Percentiles rank a stretch among this genome's conserved stretches.
Evolutionary conservation across 2,888 invertebrate species (phyloP).

Genomic region (Polietes domitor): DNA sequence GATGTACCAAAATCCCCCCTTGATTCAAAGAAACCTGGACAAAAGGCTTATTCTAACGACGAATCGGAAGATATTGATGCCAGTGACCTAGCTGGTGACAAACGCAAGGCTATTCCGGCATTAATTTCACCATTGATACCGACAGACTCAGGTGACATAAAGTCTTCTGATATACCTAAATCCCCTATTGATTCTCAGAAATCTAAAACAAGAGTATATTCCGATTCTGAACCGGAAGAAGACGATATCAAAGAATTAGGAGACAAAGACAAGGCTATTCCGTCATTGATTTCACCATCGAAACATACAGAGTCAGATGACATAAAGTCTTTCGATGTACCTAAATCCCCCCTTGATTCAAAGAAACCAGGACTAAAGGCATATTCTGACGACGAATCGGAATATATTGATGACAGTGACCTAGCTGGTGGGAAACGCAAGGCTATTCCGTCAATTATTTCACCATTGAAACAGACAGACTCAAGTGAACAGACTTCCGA

Average conservation of each 20-base stretch:
- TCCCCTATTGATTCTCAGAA: background rate
- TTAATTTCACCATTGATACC: background rate
- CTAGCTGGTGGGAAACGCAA: background rate
- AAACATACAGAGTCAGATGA: background rate
- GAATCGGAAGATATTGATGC: constrained; percentile 51
- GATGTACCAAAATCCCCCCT: constrained; percentile 34
- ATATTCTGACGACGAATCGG: background rate
- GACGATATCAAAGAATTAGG: no score
- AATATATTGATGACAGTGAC: background rate
- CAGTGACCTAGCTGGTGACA: no score
- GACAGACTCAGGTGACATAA: background rate
- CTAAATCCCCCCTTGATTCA: background rate
- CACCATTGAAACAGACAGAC: background rate
- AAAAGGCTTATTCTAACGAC: constrained; percentile 41
- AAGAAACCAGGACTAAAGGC: background rate
- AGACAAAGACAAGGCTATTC: no score
- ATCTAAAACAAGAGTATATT: background rate
- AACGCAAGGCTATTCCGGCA: no score
- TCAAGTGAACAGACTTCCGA: background rate
- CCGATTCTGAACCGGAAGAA: background rate
- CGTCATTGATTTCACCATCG: background rate
- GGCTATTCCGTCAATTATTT: no score
- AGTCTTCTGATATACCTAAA: background rate
- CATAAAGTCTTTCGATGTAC: background rate
- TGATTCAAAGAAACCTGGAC: constrained; percentile 7